phyloP scores from a whole-genome alignment of 2,113 vertebrate species.

The Thamnaconus septentrionalis region DNA sequence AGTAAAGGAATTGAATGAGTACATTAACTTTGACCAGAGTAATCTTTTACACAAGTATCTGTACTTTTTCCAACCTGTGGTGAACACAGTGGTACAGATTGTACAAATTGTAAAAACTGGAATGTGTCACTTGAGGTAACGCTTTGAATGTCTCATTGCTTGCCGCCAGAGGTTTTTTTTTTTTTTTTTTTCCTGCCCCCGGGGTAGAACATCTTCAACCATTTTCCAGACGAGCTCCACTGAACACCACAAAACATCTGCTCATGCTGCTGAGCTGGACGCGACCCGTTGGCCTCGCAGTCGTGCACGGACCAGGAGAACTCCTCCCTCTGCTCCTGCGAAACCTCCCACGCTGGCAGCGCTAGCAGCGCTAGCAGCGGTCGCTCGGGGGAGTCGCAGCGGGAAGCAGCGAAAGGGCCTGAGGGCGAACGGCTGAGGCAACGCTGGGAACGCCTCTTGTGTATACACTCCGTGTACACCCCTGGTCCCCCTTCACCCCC shows the following conservation, averaged over 20 bases:
- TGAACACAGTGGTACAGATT: too few species aligned
- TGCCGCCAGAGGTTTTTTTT: too few species aligned
- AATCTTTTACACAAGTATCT: too few species aligned
- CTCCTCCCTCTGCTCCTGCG: too few species aligned
- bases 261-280: constrained; percentile 33
- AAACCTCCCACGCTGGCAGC: not conserved
- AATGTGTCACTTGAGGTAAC: too few species aligned
- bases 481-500: not conserved
- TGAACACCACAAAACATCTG: constrained; percentile 24
- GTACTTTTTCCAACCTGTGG: too few species aligned
- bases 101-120: too few species aligned
- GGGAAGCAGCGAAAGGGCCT: not conserved
- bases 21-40: too few species aligned
- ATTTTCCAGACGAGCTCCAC: constrained; percentile 47
- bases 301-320: not conserved
- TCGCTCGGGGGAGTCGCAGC: not conserved
- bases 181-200: too few species aligned
- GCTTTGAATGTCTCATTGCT: too few species aligned
- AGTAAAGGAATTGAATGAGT: too few species aligned
- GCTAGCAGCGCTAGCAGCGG: not conserved
- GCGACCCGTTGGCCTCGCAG: not conserved
- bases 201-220: not conserved
- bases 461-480: not conserved
- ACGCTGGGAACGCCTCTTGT: not conserved
- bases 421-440: constrained; percentile 19